These are phyloP conservation scores for Tuberolachnus salignus DNA, from an alignment of 2,888 invertebrate species.

Conservation along the genomic window DNA sequence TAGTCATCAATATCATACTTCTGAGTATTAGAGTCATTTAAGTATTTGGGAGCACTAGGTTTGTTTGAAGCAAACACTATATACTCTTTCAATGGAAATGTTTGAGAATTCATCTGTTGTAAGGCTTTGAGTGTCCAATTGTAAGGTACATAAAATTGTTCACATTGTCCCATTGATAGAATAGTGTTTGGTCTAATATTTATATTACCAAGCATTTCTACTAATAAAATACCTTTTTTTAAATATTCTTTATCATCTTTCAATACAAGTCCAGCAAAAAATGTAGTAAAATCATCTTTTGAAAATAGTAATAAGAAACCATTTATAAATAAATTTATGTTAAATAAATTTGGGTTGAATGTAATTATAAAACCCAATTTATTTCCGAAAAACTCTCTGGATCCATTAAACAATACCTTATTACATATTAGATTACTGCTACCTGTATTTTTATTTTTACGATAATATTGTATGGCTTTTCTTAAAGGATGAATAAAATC, in stretches of 20 bases:
- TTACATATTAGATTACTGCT: conserved; percentile 65
- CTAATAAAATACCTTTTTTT: conserved; percentile 61
- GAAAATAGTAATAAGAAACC: conserved; percentile 81
- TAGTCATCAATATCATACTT: conserved; percentile 56
- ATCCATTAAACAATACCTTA: conserved; percentile 61
- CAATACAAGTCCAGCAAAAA: conserved; percentile 74
- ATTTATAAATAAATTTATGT: conserved; percentile 70
- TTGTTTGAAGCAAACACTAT: conserved; percentile 67
- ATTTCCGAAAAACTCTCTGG: conserved; percentile 36
- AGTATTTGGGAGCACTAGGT: conserved; percentile 63
- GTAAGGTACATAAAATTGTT: conserved; percentile 83
- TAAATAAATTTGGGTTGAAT: conserved; percentile 59
- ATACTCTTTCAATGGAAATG: conserved; percentile 73
- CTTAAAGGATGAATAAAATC: conserved; percentile 78
- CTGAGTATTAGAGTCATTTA: conserved; percentile 58
- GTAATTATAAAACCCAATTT: conserved; percentile 47
- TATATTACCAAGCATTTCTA: conserved; percentile 61
- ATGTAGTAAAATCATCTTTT: conserved; percentile 71
- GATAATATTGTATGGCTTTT: conserved; percentile 64
- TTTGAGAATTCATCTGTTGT: conserved; percentile 66
- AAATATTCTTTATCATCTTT: conserved; percentile 66
- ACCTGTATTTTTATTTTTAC: conserved; percentile 23
- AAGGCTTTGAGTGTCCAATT: conserved; percentile 74
- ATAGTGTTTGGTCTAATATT: conserved; percentile 62
- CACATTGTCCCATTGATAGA: conserved; percentile 76